A percentile compares a stretch with the other conserved stretches of the same genome.
These are phyloP conservation scores for Cygnus atratus DNA, from an alignment of 2,113 vertebrate species.

Conservation along the genomic window DNA sequence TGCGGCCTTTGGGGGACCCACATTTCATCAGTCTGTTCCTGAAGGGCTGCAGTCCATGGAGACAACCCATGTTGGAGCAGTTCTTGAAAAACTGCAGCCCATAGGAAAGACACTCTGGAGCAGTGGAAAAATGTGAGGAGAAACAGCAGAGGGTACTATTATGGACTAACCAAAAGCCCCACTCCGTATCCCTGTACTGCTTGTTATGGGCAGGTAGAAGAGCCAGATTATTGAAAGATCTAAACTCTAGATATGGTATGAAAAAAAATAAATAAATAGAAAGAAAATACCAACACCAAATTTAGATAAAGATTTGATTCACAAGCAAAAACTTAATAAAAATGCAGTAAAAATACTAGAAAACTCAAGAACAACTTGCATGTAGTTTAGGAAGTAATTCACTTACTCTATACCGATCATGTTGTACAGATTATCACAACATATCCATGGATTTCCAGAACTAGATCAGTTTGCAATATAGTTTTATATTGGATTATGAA, in stretches of 20 bases:
- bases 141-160: neutral
- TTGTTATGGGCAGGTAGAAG: neutral
- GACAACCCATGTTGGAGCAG: neutral
- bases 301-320: neutral
- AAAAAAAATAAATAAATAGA: no score
- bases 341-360: neutral
- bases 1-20: neutral
- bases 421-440: neutral
- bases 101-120: neutral
- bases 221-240: no score
- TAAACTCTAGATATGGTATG: no score
- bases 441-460: neutral
- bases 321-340: neutral
- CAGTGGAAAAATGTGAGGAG: neutral
- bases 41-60: no score
- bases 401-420: neutral
- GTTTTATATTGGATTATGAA: neutral
- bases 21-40: neutral
- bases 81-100: no score
- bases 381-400: neutral
- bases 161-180: fast-evolving
- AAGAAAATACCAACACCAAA: no score
- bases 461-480: neutral
- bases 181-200: fast-evolving
- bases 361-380: neutral